phyloP scores from a whole-genome alignment of 2,113 vertebrate species.

The Indicator indicator region DNA sequence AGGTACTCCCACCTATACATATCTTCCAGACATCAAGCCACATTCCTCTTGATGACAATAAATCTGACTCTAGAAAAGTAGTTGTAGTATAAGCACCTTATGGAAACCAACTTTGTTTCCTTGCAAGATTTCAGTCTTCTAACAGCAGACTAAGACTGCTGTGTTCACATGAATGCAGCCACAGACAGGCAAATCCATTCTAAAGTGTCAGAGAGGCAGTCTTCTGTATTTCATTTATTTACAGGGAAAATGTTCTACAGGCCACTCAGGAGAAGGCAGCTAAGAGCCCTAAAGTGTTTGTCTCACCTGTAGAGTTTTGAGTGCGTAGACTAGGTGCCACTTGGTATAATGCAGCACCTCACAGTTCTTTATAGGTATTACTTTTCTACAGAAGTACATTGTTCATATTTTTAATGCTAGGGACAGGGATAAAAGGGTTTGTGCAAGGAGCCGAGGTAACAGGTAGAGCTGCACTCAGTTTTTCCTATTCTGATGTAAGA shows the following conservation, averaged over 20 bases:
- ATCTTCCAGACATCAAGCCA: background rate
- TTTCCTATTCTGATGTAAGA: background rate
- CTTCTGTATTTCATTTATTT: background rate
- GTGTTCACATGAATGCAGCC: background rate
- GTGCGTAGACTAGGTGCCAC: background rate
- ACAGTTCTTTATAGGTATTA: background rate
- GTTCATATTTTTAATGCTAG: background rate
- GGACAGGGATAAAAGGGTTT: background rate
- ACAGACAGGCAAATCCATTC: background rate
- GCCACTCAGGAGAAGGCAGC: background rate
- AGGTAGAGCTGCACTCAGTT: background rate
- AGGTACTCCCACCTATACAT: background rate
- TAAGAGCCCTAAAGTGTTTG: background rate
- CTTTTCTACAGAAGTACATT: background rate
- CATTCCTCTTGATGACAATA: background rate
- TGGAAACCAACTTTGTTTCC: background rate
- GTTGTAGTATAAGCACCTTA: background rate
- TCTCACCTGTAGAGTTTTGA: background rate
- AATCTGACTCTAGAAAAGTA: background rate
- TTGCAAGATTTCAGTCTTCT: background rate
- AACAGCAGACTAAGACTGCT: background rate
- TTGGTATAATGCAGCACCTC: background rate
- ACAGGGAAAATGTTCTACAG: background rate
- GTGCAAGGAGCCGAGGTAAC: background rate
- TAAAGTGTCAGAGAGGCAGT: background rate